Percentiles rank a stretch among this genome's conserved stretches.
phyloP scores from a whole-genome alignment of 1,140 invertebrate species.

The Pseudomyrmex gracilis region DNA sequence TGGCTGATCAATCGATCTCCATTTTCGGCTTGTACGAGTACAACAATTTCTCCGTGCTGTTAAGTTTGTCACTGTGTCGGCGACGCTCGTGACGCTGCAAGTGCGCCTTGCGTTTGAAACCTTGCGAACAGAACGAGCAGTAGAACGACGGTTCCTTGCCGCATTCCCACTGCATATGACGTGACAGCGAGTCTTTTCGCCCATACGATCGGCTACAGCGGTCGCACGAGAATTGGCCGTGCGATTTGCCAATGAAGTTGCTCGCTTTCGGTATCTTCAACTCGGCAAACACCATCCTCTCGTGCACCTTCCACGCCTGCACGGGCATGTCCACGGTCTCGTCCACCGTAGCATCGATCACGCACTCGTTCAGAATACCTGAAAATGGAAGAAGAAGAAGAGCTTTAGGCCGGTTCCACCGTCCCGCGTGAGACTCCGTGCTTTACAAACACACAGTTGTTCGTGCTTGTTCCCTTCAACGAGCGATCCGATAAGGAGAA shows the following conservation, averaged over 20 bases:
- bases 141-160: constrained; percentile 89
- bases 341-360: constrained; percentile 24
- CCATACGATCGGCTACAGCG: constrained; percentile 89
- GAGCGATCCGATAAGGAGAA: not conserved
- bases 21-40: constrained; percentile 44
- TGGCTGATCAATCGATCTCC: constrained; percentile 59
- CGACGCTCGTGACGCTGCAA: constrained; percentile 87
- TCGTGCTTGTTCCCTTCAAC: not conserved
- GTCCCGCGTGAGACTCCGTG: constrained; percentile 17
- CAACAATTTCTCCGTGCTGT: constrained; percentile 81
- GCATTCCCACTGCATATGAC: constrained; percentile 89
- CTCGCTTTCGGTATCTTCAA: constrained; percentile 80
- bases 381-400: constrained; percentile 69
- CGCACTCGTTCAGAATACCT: constrained; percentile 64
- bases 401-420: constrained; percentile 52
- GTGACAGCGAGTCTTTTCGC: constrained; percentile 88
- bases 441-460: constrained; percentile 17
- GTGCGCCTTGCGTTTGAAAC: constrained; percentile 87
- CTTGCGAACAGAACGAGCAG: constrained; percentile 88
- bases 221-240: constrained; percentile 86
- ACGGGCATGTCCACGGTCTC: constrained; percentile 76
- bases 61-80: constrained; percentile 86
- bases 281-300: constrained; percentile 73
- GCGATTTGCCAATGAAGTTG: constrained; percentile 64
- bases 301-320: constrained; percentile 74